Base-by-base conservation (phyloP, 2,113 vertebrate genomes). In the Anser cygnoides region DNA sequence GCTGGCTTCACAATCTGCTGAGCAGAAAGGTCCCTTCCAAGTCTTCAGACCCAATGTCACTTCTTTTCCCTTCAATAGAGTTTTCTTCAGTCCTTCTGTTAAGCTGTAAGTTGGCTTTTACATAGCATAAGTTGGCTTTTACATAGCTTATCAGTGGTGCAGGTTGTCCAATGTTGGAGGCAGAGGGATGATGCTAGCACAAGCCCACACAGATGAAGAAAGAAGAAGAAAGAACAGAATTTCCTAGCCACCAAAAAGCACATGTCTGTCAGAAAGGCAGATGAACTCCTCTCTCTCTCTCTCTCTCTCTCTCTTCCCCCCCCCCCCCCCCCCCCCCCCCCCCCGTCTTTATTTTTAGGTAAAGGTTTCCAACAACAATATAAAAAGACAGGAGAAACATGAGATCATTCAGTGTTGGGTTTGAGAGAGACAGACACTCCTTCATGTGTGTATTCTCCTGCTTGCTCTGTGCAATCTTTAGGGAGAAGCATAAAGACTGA, bases 401-500 rank as follows among this genome's bases (percentile, higher is more conserved):
- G 95, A 95, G 86, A 44, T 96, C 86, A 96, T 67, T 59, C 82
- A 77, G 49, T 1, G 50, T 0, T 77, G 87, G 65, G 75, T 91
- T 29, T 78, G 57, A 78, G 75, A 29, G 66, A 94, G 67, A n/a
- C 75, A 87, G 46, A 59, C 73, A 11, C 80, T 90, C 90, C 92
- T 93, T 75, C 77, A 5, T 37, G 49, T 90, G 61, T 57, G 54
- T 54, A 44, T 90, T 79, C 65, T 90, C 49, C 88, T 72, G 55
- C 39, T 77, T 91, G 81, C 41, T 37, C 74, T 31, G 25, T 62
- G 84, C 81, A 83, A 11, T 77, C 66, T 85, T 76, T 10, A 80
- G 59, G 41, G 67, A 95, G 78, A 95, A 91, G 55, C 41, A 83
- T 95, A 95, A 97, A 96, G 81, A 90, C 67, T 17, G 55, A 91